Evolutionary conservation across 2,797 vertebrate genomes (phyloP).

Genomic region (Hydrophis major): DNA sequence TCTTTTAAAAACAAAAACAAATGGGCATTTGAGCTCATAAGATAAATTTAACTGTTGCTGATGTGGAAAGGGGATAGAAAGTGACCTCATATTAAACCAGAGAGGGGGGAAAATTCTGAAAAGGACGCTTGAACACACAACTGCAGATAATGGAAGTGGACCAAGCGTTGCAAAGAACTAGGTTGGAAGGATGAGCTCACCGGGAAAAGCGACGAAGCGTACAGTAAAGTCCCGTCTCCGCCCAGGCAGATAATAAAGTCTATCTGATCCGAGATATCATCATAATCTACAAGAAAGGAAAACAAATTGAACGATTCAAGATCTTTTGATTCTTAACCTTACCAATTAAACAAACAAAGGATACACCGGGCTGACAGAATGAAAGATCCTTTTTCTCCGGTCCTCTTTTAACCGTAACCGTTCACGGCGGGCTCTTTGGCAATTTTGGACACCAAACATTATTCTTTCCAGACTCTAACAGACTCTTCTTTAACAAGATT

Average conservation of each 20-base stretch:
- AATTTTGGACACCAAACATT: background rate
- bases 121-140: background rate
- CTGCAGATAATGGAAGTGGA: too few species aligned
- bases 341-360: background rate
- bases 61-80: background rate
- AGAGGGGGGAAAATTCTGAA: background rate
- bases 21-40: background rate
- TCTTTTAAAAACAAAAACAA: too few species aligned
- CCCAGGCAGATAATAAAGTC: constrained; percentile 96
- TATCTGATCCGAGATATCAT: constrained; percentile 91
- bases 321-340: background rate
- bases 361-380: background rate
- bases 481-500: background rate
- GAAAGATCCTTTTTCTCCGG: too few species aligned
- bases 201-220: constrained; percentile 93
- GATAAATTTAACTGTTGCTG: too few species aligned
- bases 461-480: background rate
- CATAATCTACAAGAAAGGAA: constrained; percentile 76
- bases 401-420: background rate
- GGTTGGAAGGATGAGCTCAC: constrained; percentile 60
- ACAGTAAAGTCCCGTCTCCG: constrained; percentile 90
- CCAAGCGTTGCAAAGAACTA: background rate
- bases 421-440: background rate
- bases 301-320: background rate
- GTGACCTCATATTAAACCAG: background rate